Evolutionary conservation across 2,113 vertebrate genomes (phyloP), one percentile per base, ranked within the genome.

Genomic region (Leptocoma aspasia): DNA sequence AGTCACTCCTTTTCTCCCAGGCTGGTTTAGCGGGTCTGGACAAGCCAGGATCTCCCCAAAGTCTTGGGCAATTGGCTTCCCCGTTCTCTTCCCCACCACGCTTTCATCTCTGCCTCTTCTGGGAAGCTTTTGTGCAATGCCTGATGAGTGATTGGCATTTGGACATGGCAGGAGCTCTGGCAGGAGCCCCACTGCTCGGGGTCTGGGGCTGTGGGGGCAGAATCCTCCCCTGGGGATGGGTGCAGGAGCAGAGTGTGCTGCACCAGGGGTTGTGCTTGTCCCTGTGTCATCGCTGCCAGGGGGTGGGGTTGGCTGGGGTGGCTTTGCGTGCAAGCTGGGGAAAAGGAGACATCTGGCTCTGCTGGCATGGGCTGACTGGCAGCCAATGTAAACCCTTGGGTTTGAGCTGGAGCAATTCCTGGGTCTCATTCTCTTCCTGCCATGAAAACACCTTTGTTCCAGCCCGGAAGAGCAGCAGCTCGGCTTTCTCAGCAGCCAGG

Each of bases 321-420:
- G 49, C 64, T 75, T 84, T 94, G 88, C 15, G 2, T 88, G 88
- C 86, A 17, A 65, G 41, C 20, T n/a, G 93, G 57, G 82, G 57
- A 30, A 12, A n/a, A 72, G 39, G 42, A 83, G 71, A 54, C 59
- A 68, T 19, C 59, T 77, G 90, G 57, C 63, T 81, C 64, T 82
- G 4, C 66, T 69, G 86, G 14, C 35, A 30, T 0, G 13, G 75
- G 13, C 33, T 96, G 94, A 82, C 63, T 81, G 82, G 50, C 21
- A 57, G 96, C 86, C 91, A 94, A 41, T 11, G 86, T 89, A 94
- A 97, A 94, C 90, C 73, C 44, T 16, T 26, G 54, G 64, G 35
- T 44, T 19, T 15, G 54, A 75, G 82, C 11, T 80, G 68, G 54
- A 90, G 57, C 64, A 73, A 57, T 35, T 70, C 76, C 54, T 82